Evolutionary conservation across 2,113 vertebrate genomes (phyloP).

Genomic region (Protobothrops flavoviridis): DNA sequence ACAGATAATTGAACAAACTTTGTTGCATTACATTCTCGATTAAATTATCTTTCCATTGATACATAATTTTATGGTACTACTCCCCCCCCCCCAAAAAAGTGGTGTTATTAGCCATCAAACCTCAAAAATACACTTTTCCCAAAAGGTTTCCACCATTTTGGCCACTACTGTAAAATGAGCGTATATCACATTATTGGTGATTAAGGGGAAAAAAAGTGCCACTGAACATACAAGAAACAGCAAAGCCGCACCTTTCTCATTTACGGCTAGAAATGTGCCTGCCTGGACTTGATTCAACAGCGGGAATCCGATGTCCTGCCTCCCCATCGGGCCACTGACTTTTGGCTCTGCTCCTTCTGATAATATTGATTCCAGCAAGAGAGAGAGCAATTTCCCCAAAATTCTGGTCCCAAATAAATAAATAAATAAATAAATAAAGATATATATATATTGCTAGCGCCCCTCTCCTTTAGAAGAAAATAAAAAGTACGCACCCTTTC

Average conservation of each 20-base stretch:
- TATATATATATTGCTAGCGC: not conserved
- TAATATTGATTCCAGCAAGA: not conserved
- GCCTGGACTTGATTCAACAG: not conserved
- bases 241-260: not conserved
- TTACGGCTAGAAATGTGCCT: not conserved
- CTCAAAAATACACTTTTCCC: too few relatives aligned
- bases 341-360: not conserved
- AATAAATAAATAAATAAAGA: not conserved
- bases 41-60: too few relatives aligned
- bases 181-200: not conserved
- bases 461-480: not conserved
- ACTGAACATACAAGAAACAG: not conserved
- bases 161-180: too few relatives aligned
- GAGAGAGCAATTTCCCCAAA: not conserved
- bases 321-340: too few relatives aligned
- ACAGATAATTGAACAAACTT: too few relatives aligned
- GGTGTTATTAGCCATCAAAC: too few relatives aligned
- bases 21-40: too few relatives aligned
- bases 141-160: too few relatives aligned
- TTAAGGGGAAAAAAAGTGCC: not conserved
- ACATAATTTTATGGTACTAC: too few relatives aligned
- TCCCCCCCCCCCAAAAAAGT: too few relatives aligned
- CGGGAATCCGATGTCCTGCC: too few relatives aligned
- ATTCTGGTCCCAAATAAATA: not conserved
- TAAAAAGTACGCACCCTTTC: not conserved